Conservation (phyloP, 2,113 vertebrate species). For the Xiphophorus hellerii region DNA sequence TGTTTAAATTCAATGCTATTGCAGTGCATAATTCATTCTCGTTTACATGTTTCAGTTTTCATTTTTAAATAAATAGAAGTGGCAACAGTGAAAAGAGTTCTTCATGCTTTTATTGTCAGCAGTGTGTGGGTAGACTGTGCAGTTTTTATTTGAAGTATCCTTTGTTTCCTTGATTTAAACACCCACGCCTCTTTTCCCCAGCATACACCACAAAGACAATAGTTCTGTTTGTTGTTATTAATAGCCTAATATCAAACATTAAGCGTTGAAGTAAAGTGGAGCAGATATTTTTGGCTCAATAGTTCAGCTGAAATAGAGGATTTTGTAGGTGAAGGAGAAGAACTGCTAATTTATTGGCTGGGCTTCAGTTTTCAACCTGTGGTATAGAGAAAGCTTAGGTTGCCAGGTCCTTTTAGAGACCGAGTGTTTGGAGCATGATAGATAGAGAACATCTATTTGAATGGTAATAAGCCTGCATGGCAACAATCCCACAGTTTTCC, state of each 20-base stretch:
- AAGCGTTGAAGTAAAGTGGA: constrained; percentile 49
- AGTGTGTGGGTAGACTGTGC: not conserved
- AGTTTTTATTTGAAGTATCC: constrained; percentile 2
- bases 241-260: constrained; percentile 49
- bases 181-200: not conserved
- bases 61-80: constrained; percentile 2
- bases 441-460: constrained; percentile 64
- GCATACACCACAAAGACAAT: constrained; percentile 10
- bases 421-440: constrained; percentile 39
- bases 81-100: not conserved
- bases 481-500: constrained; percentile 6
- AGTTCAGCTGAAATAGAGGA: constrained; percentile 16
- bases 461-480: constrained; percentile 47
- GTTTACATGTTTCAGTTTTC: not conserved
- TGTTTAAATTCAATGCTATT: not conserved
- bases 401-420: constrained; percentile 60
- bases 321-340: not conserved
- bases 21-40: not conserved
- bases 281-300: constrained; percentile 58
- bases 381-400: constrained; percentile 47
- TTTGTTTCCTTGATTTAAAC: constrained; percentile 16
- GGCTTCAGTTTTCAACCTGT: constrained; percentile 10
- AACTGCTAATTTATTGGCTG: constrained; percentile 8
- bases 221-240: constrained; percentile 50
- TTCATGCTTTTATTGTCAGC: not conserved